Evolutionary conservation across 2,888 invertebrate genomes (phyloP).

Genomic region (Ischnura elegans): DNA sequence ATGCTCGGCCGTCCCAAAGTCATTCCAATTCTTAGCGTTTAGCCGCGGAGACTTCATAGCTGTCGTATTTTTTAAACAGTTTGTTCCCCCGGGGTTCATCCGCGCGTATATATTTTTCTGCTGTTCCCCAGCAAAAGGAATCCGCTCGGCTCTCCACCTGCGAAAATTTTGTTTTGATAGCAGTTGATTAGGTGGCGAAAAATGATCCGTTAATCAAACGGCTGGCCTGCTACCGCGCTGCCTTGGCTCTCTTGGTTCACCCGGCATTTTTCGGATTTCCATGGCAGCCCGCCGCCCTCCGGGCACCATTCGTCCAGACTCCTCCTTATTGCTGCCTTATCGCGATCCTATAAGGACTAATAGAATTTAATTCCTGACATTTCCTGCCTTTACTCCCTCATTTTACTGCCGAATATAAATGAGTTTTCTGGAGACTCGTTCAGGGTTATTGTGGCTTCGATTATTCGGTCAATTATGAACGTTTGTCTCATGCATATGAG

Average conservation of each 20-base stretch:
- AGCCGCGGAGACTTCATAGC: no score
- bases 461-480: not conserved
- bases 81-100: not conserved
- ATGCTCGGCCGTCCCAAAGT: no score
- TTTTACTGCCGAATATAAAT: not conserved
- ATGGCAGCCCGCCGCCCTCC: not conserved
- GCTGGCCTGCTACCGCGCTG: not conserved
- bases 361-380: slow-evolving; percentile 24
- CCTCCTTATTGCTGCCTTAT: not conserved
- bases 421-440: not conserved
- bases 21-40: no score
- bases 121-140: not conserved
- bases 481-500: not conserved
- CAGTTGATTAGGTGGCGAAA: slow-evolving; percentile 13
- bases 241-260: not conserved
- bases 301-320: not conserved
- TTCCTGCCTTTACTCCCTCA: not conserved
- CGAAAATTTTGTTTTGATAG: slow-evolving; percentile 12
- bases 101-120: not conserved
- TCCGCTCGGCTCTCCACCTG: not conserved
- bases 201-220: slow-evolving; percentile 14
- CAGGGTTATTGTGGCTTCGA: not conserved
- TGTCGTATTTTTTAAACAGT: no score
- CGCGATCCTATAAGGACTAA: not conserved
- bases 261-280: not conserved